Evolutionary conservation across 2,113 vertebrate species (phyloP), one percentile per base, ranked within the genome.

Genomic region (Microcebus griseorufus): DNA sequence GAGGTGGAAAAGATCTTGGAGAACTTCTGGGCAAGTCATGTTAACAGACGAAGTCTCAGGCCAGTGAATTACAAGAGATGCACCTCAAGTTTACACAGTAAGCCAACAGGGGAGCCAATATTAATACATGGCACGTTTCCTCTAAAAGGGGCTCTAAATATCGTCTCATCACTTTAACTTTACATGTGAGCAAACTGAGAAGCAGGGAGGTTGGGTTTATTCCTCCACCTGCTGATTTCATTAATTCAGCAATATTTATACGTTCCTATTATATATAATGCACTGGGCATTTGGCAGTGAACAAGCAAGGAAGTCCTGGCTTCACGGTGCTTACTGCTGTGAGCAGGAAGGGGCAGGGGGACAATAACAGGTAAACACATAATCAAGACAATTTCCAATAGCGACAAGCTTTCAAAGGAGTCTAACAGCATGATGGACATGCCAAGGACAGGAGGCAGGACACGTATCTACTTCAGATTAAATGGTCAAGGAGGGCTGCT

Each of bases 151-250:
- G 1, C 34, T 55, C 88, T 5, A 79, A 48, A n/a, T 16, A 4
- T 9, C 34, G 11, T 27, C 64, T 12, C 11, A 27, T 65, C 7
- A 0, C 1, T 34, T 37, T 0, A 39, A 69, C n/a, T 45, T 32
- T 27, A 23, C 2, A 16, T 2, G 14, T 4, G 37, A 78, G 12
- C 32, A 65, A 7, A n/a, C 0, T 0, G 2, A 92, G 32, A 32
- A 48, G 39, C 18, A 1, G 60, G 11, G 45, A 73, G 17, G 37
- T 2, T 8, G 18, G 37, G 9, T 23, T 51, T 65, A 12, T 62
- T 60, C 60, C 32, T n/a, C 53, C 4, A 13, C 5, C 6, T 8
- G 13, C 3, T 0, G 1, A 25, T 2, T 11, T 45, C 25, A 10
- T 9, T 20, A 51, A n/a, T 4, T 81, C 29, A 42, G 67, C 37